Evolutionary conservation across 37 sponge, comb jelly and placozoan genomes (phyloP), one percentile per base, ranked within the genome.

Genomic region (Spongia lamella): DNA sequence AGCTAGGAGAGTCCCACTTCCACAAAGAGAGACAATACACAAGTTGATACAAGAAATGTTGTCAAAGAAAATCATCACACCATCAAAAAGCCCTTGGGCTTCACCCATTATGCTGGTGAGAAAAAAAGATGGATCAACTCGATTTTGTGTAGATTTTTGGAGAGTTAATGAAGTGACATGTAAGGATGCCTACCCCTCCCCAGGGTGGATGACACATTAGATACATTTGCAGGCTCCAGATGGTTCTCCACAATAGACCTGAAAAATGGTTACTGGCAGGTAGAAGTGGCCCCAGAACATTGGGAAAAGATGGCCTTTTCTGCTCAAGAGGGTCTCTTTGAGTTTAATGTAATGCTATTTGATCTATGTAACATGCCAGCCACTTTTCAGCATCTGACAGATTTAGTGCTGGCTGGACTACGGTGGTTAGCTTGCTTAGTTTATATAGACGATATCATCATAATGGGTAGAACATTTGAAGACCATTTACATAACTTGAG

Each of bases 311-410:
- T 57, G 17, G 73, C 73, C 7, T 53, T 73, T 7, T 30, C 17
- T 19, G 55, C 74, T n/a, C 59, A 15, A 14, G 38, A 56, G 3
- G 74, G 74, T 9, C 37, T 73, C 4, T 73, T 30, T 54, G 38
- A 73, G 74, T 73, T 73, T 26, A 73, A 27, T 25, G 59, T 54
- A 15, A 60, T 75, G 76, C 76, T 62, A 1, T 75, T 75, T 35
- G 76, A 62, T 1, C 51, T 75, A 36, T 75, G 63, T 40, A 75
- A 75, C 24, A 62, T 62, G 13, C 76, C 76, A 31, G 76, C 76
- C 20, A 72, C 73, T 11, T 72, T 75, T 27, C 63, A 75, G 49
- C 21, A 62, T 35, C 51, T 75, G 19, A 75, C 36, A 62, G 49
- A 75, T 16, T 20, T 1, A 3, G 76, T 75, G 2, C 35, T 75